Evolutionary conservation across 1,140 invertebrate genomes (phyloP), one percentile per base, ranked within the genome.

Genomic region (Eumeta japonica): DNA sequence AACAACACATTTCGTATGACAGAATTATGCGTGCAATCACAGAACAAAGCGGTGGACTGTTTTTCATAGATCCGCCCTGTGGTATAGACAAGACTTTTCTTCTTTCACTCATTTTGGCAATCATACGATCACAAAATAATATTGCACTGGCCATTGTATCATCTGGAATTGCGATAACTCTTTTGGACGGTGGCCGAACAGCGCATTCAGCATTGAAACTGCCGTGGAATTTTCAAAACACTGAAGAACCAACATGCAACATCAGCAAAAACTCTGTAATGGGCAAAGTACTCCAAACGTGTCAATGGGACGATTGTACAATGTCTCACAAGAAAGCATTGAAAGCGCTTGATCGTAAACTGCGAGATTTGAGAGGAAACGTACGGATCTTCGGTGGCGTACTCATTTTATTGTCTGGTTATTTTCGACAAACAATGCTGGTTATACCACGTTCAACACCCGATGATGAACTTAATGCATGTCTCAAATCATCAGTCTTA

Each of bases 91-190:
- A 3, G 50, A 55, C 35, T 58, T 30, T 73, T 73, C 45, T 36
- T 75, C 62, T 71, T 32, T 53, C 48, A 45, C 42, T 75, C 16
- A 17, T 66, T 41, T 58, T 68, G 18, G 52, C 48, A 1, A 59
- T 39, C 46, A 41, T 71, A 28, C 35, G 62, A 28, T n/a, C n/a
- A n/a, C n/a, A 40, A 46, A 16, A 33, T 46, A 47, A 43, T 41
- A 17, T 30, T 58, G 12, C 62, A 67, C 38, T 62, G 5, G 66
- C 72, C 14, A 28, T 78, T 19, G 78, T 78, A 35, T 78, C 68
- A 30, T 80, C 77, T 16, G 77, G 76, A 38, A 80, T 82, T 33
- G 78, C 78, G 11, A 74, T 78, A 16, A 79, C 71, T 28, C 55
- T 80, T 12, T 41, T 81, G 33, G 37, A 56, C 30, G 64, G 65